These are phyloP conservation scores for Rosalia funebris DNA, from an alignment of 2,888 invertebrate genomes.

Conservation along the genomic window DNA sequence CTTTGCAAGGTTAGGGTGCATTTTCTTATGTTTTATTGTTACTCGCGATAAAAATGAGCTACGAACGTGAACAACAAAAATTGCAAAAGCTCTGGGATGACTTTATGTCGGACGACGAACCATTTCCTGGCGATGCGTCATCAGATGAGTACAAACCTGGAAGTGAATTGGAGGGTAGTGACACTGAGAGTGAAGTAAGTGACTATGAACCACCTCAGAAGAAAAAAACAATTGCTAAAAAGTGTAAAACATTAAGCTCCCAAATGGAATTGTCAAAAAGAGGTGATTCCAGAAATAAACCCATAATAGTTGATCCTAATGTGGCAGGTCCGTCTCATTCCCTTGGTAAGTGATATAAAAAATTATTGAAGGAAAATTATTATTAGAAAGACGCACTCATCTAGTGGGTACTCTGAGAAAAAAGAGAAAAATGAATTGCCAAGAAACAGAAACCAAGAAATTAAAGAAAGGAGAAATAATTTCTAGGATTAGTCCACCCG, in stretches of 20 bases:
- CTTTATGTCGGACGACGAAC: constrained; percentile 9
- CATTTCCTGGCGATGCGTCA: constrained; percentile 4
- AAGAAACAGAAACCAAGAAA: no score
- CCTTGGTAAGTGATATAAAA: background rate
- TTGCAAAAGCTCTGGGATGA: constrained; percentile 3
- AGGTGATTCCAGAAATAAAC: background rate
- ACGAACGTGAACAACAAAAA: background rate
- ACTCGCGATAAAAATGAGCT: background rate
- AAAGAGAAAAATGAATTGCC: no score
- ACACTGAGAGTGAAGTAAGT: constrained; percentile 5
- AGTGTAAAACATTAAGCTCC: background rate
- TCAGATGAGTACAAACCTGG: constrained; percentile 4
- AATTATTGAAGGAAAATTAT: background rate
- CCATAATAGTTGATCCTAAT: background rate
- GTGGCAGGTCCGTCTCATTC: background rate
- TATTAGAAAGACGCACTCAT: no score
- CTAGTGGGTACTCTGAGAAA: no score
- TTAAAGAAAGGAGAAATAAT: no score
- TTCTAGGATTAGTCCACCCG: no score
- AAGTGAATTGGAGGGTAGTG: constrained; percentile 8
- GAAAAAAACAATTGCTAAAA: background rate
- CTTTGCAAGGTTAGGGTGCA: constrained; percentile 1
- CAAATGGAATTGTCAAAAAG: background rate
- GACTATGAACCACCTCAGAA: background rate
- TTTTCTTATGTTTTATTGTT: constrained; percentile 1